A percentile compares a stretch with the other conserved stretches of the same genome.
phyloP scores from a whole-genome alignment of 2,888 invertebrate genomes.

The Drosophila trichaetosa region DNA sequence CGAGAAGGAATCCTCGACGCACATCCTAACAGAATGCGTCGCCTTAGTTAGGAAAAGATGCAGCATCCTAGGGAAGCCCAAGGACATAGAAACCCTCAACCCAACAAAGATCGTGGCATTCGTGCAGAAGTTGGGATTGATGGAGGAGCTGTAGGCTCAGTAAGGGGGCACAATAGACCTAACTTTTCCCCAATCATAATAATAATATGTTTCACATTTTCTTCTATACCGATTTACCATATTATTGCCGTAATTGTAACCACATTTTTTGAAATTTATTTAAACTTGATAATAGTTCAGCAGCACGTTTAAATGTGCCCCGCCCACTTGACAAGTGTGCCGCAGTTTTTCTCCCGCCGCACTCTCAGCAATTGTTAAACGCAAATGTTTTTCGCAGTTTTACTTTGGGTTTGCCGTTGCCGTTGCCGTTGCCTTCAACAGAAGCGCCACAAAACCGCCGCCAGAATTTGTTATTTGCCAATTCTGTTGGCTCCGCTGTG shows the following conservation, averaged over 20 bases:
- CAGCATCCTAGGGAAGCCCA: too few relatives aligned
- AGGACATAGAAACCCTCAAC: too few relatives aligned
- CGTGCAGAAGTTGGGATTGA: too few relatives aligned
- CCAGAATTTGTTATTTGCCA: slow-evolving; percentile 37
- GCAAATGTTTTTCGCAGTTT: slow-evolving; percentile 54
- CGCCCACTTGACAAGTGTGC: neutral
- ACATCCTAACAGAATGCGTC: too few relatives aligned
- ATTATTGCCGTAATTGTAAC: neutral
- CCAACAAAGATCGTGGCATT: too few relatives aligned
- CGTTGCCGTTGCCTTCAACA: slow-evolving; percentile 33
- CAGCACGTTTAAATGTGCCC: neutral
- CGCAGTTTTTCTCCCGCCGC: neutral
- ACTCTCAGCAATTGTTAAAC: slow-evolving; percentile 48
- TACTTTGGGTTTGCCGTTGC: slow-evolving; percentile 37
- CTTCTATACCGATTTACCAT: too few relatives aligned
- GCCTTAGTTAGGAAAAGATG: too few relatives aligned
- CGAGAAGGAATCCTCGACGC: too few relatives aligned
- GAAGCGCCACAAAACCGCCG: slow-evolving; percentile 41
- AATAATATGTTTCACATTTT: neutral
- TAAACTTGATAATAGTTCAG: neutral
- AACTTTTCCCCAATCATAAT: too few relatives aligned
- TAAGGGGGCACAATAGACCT: too few relatives aligned
- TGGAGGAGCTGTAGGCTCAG: too few relatives aligned
- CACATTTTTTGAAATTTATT: neutral
- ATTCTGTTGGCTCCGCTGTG: slow-evolving; percentile 6